phyloP scores from a whole-genome alignment of 64 coral and sea anemone genomes.

The Stylophora pistillata region DNA sequence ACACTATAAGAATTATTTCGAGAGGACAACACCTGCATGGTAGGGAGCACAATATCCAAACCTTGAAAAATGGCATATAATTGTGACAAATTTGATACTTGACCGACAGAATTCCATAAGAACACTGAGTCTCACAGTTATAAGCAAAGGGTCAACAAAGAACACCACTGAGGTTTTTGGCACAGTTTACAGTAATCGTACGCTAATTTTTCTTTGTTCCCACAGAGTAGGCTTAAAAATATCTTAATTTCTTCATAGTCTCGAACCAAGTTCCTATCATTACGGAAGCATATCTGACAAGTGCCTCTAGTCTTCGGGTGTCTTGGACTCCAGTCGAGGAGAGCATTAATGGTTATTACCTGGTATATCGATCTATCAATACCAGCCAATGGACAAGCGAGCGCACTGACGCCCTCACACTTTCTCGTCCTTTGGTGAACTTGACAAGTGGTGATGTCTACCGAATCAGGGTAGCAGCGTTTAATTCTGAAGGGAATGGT shows the following conservation, averaged over 20 bases:
- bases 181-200: too few species aligned
- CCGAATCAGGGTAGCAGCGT: conserved; percentile 5
- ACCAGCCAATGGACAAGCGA: background rate
- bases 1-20: too few species aligned
- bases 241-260: background rate
- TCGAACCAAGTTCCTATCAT: background rate
- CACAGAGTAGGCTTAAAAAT: too few species aligned
- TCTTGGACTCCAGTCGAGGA: background rate
- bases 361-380: background rate
- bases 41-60: too few species aligned
- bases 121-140: too few species aligned
- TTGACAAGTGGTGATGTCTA: background rate
- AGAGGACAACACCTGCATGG: too few species aligned
- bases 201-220: too few species aligned
- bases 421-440: background rate
- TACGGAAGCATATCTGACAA: background rate
- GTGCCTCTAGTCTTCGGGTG: background rate
- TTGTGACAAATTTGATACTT: too few species aligned
- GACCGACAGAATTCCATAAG: too few species aligned
- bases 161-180: too few species aligned
- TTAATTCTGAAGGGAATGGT: background rate
- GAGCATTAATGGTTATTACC: background rate
- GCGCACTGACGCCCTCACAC: background rate
- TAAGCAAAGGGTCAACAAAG: too few species aligned
- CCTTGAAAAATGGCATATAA: too few species aligned